phyloP scores from a whole-genome alignment of 2,888 invertebrate genomes.

The Empis stercorea region DNA sequence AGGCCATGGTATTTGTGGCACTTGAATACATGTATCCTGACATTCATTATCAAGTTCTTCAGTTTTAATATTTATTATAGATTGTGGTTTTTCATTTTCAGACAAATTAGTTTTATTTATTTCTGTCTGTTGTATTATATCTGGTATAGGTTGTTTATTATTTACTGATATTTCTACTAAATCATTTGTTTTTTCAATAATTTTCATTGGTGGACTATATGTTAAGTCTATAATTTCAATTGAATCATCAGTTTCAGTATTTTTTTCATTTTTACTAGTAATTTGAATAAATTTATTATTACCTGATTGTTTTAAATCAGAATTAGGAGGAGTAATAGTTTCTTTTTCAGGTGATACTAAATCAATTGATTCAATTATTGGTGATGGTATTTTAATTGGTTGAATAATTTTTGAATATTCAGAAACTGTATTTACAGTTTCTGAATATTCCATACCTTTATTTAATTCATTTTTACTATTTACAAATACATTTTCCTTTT shows the following conservation, averaged over 20 bases:
- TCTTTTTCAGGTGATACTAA: slow-evolving; percentile 31
- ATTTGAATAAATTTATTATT: slow-evolving; percentile 2
- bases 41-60: slow-evolving; percentile 20
- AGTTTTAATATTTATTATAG: neutral
- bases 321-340: slow-evolving; percentile 23
- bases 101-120: slow-evolving; percentile 13
- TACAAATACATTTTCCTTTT: slow-evolving; percentile 34
- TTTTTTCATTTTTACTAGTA: slow-evolving; percentile 17
- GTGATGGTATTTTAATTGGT: slow-evolving; percentile 20
- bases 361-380: slow-evolving; percentile 32
- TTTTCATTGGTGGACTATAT: slow-evolving; percentile 18
- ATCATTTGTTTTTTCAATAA: slow-evolving; percentile 7
- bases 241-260: slow-evolving; percentile 5
- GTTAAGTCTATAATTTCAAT: slow-evolving; percentile 23
- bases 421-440: slow-evolving; percentile 25
- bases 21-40: slow-evolving; percentile 51
- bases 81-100: slow-evolving; percentile 6
- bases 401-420: slow-evolving; percentile 12
- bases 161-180: slow-evolving; percentile 24
- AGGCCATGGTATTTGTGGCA: slow-evolving; percentile 41
- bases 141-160: slow-evolving; percentile 31
- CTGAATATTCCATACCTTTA: slow-evolving; percentile 32
- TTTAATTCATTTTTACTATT: slow-evolving; percentile 34
- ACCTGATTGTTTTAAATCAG: slow-evolving; percentile 23
- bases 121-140: slow-evolving; percentile 30